A percentile compares a stretch with the other conserved stretches of the same genome.
Evolutionary conservation across 2,797 vertebrate genomes (phyloP).

Genomic region (Sciaenops ocellatus): DNA sequence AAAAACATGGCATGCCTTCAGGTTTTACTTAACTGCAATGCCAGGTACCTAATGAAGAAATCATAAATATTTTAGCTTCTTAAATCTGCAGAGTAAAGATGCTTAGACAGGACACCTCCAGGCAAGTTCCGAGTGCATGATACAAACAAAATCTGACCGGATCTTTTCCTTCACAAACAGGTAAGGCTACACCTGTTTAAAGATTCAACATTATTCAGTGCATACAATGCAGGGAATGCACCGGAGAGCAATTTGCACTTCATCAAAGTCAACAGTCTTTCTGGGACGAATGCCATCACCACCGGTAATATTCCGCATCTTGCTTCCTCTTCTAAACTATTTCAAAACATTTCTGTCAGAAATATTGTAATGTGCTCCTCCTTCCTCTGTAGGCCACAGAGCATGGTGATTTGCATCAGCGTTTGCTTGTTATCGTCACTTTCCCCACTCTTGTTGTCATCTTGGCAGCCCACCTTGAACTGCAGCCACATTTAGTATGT

Average conservation of each 20-base stretch:
- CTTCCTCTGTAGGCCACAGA: background rate
- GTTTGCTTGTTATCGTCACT: slow-evolving; percentile 14
- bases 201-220: background rate
- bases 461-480: slow-evolving; percentile 17
- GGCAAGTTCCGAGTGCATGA: background rate
- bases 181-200: background rate
- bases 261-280: slow-evolving; percentile 4
- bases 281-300: background rate
- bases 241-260: background rate
- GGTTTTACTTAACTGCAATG: background rate
- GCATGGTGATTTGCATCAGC: slow-evolving; percentile 1
- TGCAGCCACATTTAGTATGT: slow-evolving; percentile 12
- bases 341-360: background rate
- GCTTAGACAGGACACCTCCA: background rate
- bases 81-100: background rate
- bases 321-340: background rate
- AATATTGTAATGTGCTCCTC: background rate
- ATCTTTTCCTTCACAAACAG: background rate
- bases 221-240: background rate
- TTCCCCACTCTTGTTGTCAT: slow-evolving; percentile 1
- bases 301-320: background rate
- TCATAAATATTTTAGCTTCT: slow-evolving; percentile 13
- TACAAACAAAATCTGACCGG: background rate
- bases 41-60: slow-evolving; percentile 5
- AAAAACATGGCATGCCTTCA: background rate